phyloP scores from a whole-genome alignment of 2,113 vertebrate species.

The Amblyopsis rosae region DNA sequence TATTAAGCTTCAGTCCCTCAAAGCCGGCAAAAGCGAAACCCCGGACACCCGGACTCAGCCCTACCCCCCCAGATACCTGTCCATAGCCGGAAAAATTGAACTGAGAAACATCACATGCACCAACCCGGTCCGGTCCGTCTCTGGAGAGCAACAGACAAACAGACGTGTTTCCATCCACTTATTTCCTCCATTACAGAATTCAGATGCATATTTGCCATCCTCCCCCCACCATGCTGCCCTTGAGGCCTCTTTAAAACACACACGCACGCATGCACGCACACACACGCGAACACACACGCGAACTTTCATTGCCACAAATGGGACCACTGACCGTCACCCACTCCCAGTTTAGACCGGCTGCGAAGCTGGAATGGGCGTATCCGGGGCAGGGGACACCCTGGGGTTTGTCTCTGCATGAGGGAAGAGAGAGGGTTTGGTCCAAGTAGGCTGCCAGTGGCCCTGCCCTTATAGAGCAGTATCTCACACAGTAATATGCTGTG shows the following conservation, averaged over 20 bases:
- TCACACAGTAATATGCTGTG: not conserved
- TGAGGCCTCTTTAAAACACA: not conserved
- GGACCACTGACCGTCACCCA: slow-evolving; percentile 5
- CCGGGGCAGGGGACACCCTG: not conserved
- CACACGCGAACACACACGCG: slow-evolving; percentile 5
- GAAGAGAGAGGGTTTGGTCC: slow-evolving; percentile 7
- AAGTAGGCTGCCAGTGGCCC: not conserved
- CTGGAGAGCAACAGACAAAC: slow-evolving; percentile 3
- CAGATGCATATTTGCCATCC: not conserved
- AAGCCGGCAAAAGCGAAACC: no score
- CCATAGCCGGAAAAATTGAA: no score
- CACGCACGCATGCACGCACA: slow-evolving; percentile 5
- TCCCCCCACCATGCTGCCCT: not conserved
- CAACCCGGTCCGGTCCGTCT: no score
- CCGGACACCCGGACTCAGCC: no score
- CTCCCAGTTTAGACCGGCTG: slow-evolving; percentile 55
- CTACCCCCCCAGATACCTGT: no score
- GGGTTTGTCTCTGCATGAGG: slow-evolving; percentile 8
- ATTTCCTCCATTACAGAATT: slow-evolving; percentile 13
- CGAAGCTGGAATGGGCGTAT: slow-evolving; percentile 25
- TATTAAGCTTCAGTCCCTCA: no score
- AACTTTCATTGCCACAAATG: slow-evolving; percentile 47
- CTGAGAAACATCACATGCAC: no score
- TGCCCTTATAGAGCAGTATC: not conserved
- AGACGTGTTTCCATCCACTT: not conserved